Conservation (phyloP, 2,888 invertebrate genomes). For the Agrypnus murinus region DNA sequence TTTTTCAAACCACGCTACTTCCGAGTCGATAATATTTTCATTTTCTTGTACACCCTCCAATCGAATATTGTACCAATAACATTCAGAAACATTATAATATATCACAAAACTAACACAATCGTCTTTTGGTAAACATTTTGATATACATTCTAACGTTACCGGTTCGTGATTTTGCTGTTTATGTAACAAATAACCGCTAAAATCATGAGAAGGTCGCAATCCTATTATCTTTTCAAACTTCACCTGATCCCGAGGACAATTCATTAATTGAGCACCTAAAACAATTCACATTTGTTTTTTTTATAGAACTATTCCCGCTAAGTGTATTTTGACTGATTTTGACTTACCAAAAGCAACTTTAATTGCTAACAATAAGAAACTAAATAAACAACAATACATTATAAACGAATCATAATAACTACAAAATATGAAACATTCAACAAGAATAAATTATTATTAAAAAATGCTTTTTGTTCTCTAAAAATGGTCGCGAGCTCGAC, state of each 20-base stretch:
- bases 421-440: no score
- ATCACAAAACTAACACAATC: slow-evolving; percentile 68
- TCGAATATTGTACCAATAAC: slow-evolving; percentile 65
- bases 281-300: not conserved
- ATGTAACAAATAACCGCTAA: slow-evolving; percentile 47
- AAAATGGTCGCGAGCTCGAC: slow-evolving; percentile 17
- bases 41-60: slow-evolving; percentile 29
- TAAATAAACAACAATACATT: slow-evolving; percentile 31
- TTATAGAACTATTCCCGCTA: no score
- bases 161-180: slow-evolving; percentile 56
- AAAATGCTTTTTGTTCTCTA: not conserved
- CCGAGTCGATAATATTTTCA: slow-evolving; percentile 71
- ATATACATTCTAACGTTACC: slow-evolving; percentile 67
- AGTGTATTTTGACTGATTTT: no score
- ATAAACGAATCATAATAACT: slow-evolving; percentile 18
- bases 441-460: no score
- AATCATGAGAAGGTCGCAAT: slow-evolving; percentile 61
- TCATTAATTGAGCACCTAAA: slow-evolving; percentile 49
- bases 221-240: slow-evolving; percentile 69
- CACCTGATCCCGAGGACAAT: slow-evolving; percentile 64
- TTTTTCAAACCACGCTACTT: slow-evolving; percentile 79
- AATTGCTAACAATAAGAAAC: slow-evolving; percentile 30
- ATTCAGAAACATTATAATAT: slow-evolving; percentile 65
- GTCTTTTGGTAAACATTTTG: slow-evolving; percentile 62
- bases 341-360: slow-evolving; percentile 36